Evolutionary conservation across 2,888 invertebrate genomes (phyloP).

Genomic region (Leucoma salicis): DNA sequence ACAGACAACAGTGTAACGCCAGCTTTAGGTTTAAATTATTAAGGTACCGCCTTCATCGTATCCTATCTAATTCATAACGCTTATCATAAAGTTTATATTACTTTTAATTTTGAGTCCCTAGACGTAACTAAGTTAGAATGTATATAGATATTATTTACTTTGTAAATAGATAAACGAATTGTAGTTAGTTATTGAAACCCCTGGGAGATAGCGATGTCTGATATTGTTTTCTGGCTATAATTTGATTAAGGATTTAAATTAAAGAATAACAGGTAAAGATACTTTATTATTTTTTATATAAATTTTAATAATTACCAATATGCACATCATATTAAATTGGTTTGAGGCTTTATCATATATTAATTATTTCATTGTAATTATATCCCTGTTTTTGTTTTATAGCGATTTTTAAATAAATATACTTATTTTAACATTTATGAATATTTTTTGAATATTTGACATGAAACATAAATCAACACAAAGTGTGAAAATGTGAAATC

Average conservation of each 20-base stretch:
- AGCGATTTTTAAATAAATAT: too few relatives aligned
- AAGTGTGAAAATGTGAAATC: too few relatives aligned
- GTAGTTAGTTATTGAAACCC: conserved; percentile 35
- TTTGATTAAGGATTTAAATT: conserved; percentile 5
- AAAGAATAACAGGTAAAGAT: neutral
- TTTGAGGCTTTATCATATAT: too few relatives aligned
- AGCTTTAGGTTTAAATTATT: conserved; percentile 11
- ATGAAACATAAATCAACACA: too few relatives aligned
- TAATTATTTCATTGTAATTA: too few relatives aligned
- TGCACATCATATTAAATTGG: too few relatives aligned
- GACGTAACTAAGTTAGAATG: conserved; percentile 28
- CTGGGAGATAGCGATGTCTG: conserved; percentile 22
- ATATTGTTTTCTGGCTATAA: conserved; percentile 14
- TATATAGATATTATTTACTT: conserved; percentile 30
- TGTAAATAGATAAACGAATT: conserved; percentile 37
- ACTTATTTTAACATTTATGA: too few relatives aligned
- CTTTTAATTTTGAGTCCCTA: conserved; percentile 23
- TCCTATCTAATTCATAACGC: conserved; percentile 25
- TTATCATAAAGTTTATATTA: conserved; percentile 34
- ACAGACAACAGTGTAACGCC: too few relatives aligned
- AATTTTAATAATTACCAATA: too few relatives aligned
- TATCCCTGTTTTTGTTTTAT: too few relatives aligned
- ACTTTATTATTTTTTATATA: too few relatives aligned
- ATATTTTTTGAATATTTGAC: too few relatives aligned
- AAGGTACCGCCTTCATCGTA: neutral